These are phyloP conservation scores for Ammodytes marinus DNA, from an alignment of 2,113 vertebrate genomes.

Conservation along the genomic window DNA sequence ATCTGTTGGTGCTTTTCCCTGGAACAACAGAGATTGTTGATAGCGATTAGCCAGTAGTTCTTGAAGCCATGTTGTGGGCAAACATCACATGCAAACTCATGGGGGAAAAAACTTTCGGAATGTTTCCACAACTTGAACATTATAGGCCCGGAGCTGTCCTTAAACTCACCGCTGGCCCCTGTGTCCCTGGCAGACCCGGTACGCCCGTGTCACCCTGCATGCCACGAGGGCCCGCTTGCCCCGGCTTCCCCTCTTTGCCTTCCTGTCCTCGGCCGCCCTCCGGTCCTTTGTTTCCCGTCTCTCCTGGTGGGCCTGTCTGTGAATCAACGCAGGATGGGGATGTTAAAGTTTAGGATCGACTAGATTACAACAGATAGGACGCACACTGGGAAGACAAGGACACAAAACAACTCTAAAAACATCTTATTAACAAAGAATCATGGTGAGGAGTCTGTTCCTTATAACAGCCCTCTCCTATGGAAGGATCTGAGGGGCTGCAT, in stretches of 20 bases:
- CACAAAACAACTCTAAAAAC: background rate
- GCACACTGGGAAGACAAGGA: background rate
- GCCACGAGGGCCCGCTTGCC: constrained; percentile 90
- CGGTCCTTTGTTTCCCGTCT: constrained; percentile 90
- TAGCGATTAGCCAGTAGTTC: background rate
- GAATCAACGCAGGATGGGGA: background rate
- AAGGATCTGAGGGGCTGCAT: too few relatives aligned
- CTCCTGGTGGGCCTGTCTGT: constrained; percentile 92
- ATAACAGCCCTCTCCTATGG: too few relatives aligned
- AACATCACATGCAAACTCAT: background rate
- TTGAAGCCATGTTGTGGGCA: background rate
- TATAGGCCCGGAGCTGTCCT: too few relatives aligned
- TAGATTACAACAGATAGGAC: background rate
- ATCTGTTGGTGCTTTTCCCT: constrained; percentile 93
- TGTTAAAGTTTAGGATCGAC: background rate
- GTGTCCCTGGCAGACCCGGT: constrained; percentile 88
- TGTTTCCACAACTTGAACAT: background rate
- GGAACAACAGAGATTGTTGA: constrained; percentile 52
- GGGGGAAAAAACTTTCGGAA: background rate
- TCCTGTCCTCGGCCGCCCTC: constrained; percentile 90
- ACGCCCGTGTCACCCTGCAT: constrained; percentile 93
- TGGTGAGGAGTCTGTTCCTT: too few relatives aligned
- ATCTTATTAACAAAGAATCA: background rate
- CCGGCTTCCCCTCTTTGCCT: constrained; percentile 90
- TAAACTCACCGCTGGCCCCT: constrained; percentile 89